Percentiles rank a stretch among this genome's conserved stretches.
Conservation (phyloP, 2,113 vertebrate genomes). For the Terrapene triunguis region DNA sequence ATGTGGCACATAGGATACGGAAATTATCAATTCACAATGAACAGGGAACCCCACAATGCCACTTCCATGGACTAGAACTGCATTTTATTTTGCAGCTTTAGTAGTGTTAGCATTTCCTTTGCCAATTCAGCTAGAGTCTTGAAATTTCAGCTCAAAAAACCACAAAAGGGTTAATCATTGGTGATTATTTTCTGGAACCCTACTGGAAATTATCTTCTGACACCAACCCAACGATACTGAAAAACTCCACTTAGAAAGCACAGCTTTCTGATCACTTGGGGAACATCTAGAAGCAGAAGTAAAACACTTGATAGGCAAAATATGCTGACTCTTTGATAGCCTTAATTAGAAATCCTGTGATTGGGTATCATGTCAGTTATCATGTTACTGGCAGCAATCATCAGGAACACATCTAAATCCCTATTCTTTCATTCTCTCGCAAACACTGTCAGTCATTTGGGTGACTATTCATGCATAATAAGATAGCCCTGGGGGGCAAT, state of each 20-base stretch:
- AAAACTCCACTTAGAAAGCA: not conserved
- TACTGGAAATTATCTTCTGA: not conserved
- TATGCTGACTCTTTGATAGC: slow-evolving; percentile 50
- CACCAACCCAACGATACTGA: too few species aligned
- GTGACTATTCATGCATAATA: slow-evolving; percentile 69
- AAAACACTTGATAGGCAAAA: slow-evolving; percentile 43
- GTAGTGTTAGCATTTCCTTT: not conserved
- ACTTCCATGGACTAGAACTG: slow-evolving; percentile 4
- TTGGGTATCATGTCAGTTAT: slow-evolving; percentile 58
- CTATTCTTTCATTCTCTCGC: slow-evolving; percentile 51
- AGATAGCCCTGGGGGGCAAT: slow-evolving; percentile 68
- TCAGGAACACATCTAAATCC: slow-evolving; percentile 57
- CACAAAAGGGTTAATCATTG: not conserved
- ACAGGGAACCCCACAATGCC: not conserved
- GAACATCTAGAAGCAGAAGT: slow-evolving; percentile 35
- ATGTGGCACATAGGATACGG: accelerated
- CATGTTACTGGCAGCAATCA: slow-evolving; percentile 43
- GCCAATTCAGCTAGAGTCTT: not conserved
- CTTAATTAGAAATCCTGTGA: slow-evolving; percentile 70
- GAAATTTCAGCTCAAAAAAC: not conserved
- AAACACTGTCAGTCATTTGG: slow-evolving; percentile 60
- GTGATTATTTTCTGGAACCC: not conserved
- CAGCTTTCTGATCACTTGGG: not conserved
- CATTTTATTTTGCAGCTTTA: not conserved
- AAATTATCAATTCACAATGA: not conserved